Evolutionary conservation across 2,113 vertebrate species (phyloP), one percentile per base, ranked within the genome.

Genomic region (Baryphthengus martii): DNA sequence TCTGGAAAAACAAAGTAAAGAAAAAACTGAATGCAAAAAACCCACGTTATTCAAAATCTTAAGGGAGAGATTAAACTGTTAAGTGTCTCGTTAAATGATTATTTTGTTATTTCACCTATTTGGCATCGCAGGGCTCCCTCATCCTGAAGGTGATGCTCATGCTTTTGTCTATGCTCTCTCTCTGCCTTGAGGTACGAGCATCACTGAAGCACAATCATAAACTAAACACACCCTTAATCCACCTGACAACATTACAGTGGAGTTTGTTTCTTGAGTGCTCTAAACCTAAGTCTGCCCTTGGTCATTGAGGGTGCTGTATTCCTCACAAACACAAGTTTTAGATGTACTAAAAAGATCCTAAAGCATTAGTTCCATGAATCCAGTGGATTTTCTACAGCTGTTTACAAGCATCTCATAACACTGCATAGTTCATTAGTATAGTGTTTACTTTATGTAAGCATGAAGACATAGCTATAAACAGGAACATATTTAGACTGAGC

Each of bases 1-100:
- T 95, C 99, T 99, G 98, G 84, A 97, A 97, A 88, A 98, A 98
- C 95, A 88, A 90, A 95, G 93, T 25, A 89, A 79, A 82, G 72
- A 66, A 90, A 91, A 95, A 81, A 56, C 6, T 13, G 33, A 97
- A 86, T 84, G 68, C 65, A 81, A 82, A 25, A n/a, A 37, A 2
- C 14, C 2, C 9, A n/a, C 39, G 49, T 70, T 73, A 93, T 26
- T 58, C 58, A 89, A 62, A 72, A 70, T 49, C 73, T 95, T 47
- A 79, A 70, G n/a, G 67, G 47, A 75, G 1, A 89, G 45, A 85
- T 52, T 42, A 81, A 73, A 33, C 37, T 76, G 76, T 84, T 40
- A 65, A 91, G 58, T 37, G 11, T 45, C 70, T 85, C 23, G 37
- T 40, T 20, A 21, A 76, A 49, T 23, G 3, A 63, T 8, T 58